These are phyloP conservation scores for Kradibia gibbosae DNA, from an alignment of 1,140 invertebrate genomes.

Conservation along the genomic window DNA sequence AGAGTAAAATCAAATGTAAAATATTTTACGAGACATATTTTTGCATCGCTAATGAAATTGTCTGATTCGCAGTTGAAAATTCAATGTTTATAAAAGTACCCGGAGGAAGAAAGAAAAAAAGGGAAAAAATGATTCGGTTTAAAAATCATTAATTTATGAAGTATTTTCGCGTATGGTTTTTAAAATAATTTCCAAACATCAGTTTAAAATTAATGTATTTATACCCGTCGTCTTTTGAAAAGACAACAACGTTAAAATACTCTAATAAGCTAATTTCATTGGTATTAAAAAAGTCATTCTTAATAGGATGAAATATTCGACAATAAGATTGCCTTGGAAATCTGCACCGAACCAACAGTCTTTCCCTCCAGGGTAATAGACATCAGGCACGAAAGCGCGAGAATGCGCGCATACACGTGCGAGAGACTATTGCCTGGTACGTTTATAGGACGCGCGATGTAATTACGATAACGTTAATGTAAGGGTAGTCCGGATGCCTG, in stretches of 20 bases:
- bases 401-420: conserved; percentile 11
- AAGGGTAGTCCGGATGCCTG: conserved; percentile 53
- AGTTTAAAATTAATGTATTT: not conserved
- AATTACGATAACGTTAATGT: conserved; percentile 66
- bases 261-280: not conserved
- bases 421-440: conserved; percentile 18
- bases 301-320: not conserved
- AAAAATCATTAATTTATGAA: no score
- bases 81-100: no score
- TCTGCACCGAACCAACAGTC: not conserved
- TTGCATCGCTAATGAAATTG: not conserved
- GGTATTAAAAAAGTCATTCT: not conserved
- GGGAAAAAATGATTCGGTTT: no score
- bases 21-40: not conserved
- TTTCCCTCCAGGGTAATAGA: conserved; percentile 23
- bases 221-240: not conserved
- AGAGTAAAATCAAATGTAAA: not conserved
- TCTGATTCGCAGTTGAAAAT: not conserved
- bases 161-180: no score
- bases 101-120: no score
- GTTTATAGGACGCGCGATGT: conserved; percentile 54
- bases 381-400: conserved; percentile 21
- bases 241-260: not conserved
- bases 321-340: conserved; percentile 10
- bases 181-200: no score